These are phyloP conservation scores for Rostratula benghalensis DNA, from an alignment of 2,113 vertebrate genomes.

Conservation along the genomic window DNA sequence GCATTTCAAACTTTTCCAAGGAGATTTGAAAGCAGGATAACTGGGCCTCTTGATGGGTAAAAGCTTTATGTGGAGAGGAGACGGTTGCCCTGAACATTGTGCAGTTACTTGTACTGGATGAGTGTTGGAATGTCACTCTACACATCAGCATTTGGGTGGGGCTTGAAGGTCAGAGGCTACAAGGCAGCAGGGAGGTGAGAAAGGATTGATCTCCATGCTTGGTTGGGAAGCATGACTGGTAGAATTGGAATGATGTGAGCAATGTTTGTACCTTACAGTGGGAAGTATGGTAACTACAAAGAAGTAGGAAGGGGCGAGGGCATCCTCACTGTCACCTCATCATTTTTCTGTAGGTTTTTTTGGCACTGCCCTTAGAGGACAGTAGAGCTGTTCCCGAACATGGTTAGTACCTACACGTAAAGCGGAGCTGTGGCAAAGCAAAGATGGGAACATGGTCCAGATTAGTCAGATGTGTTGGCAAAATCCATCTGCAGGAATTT, in stretches of 20 bases:
- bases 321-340: neutral
- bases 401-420: neutral
- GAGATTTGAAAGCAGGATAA: neutral
- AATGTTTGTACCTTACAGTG: neutral
- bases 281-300: neutral
- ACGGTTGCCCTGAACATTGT: neutral
- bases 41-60: neutral
- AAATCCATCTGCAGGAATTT: slow-evolving; percentile 8
- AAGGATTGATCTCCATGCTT: neutral
- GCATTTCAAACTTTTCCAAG: slow-evolving; percentile 28
- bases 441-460: neutral
- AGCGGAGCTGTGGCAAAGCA: fast-evolving
- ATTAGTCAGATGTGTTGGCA: slow-evolving; percentile 40
- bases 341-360: neutral
- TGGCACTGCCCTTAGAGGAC: neutral
- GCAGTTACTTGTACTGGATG: neutral
- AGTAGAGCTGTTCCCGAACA: fast-evolving
- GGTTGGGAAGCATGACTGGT: neutral
- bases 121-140: neutral
- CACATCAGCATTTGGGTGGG: neutral
- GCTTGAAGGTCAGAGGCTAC: neutral
- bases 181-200: neutral
- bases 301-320: neutral
- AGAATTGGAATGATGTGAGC: neutral
- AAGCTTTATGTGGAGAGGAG: neutral